These are phyloP conservation scores for Portunus trituberculatus DNA, from an alignment of 1,140 invertebrate species.

Conservation along the genomic window DNA sequence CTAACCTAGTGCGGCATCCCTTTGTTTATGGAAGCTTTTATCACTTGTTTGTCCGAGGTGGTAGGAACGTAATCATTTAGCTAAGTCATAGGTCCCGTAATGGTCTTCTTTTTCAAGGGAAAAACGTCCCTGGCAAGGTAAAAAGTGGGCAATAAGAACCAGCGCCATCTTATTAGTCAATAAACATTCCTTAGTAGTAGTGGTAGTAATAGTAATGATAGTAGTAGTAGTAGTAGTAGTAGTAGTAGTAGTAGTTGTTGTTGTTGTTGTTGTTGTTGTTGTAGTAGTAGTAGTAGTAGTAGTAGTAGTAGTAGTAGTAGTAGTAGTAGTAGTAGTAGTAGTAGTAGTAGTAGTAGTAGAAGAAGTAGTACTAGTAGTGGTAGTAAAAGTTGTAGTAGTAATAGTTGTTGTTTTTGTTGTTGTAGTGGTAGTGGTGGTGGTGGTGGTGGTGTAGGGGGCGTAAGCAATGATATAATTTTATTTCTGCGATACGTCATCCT, in stretches of 20 bases:
- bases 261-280: not conserved
- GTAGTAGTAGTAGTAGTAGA: not conserved
- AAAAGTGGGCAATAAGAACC: no score
- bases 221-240: not conserved
- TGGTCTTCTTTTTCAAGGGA: no score
- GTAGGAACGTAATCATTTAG: no score
- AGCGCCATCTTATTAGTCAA: no score
- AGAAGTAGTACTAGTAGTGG: not conserved
- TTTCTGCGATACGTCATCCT: no score
- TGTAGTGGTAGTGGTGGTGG: not conserved
- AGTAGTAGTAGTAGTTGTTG: not conserved
- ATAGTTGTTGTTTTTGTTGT: not conserved
- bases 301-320: constrained; percentile 16
- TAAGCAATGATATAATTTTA: not conserved
- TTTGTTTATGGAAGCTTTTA: no score
- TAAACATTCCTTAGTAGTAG: no score
- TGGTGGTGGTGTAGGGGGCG: not conserved
- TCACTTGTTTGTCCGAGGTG: no score
- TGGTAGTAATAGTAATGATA: not conserved
- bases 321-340: constrained; percentile 17
- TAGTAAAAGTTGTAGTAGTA: not conserved
- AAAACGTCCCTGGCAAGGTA: not conserved
- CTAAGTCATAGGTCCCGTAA: no score
- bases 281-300: constrained; percentile 5
- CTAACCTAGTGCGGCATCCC: no score